Conservation (phyloP, 2,113 vertebrate species). For the Chlamydotis undulata region DNA sequence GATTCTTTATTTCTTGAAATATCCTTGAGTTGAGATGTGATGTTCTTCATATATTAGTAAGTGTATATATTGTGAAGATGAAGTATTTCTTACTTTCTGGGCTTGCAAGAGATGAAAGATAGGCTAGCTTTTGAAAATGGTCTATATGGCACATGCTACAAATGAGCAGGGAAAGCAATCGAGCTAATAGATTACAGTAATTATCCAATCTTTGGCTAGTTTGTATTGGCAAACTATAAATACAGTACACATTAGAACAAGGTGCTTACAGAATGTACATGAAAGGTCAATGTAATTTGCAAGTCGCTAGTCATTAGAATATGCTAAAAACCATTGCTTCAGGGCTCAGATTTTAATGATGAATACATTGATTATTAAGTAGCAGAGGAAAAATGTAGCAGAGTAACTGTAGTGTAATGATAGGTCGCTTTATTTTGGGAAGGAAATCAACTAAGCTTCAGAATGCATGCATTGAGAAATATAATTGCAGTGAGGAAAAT, state of each 20-base stretch:
- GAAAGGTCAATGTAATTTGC: constrained; percentile 96
- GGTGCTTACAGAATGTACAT: constrained; percentile 89
- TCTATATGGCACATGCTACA: constrained; percentile 82
- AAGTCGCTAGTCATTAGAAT: constrained; percentile 93
- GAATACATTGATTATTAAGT: constrained; percentile 94
- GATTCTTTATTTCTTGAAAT: constrained; percentile 71
- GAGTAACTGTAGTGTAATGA: constrained; percentile 78
- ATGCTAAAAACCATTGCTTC: constrained; percentile 91
- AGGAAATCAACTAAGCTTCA: constrained; percentile 84
- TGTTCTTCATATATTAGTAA: constrained; percentile 69
- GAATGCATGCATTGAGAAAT: constrained; percentile 83
- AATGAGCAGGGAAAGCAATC: constrained; percentile 83
- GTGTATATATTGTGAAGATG: constrained; percentile 65
- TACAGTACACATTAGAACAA: constrained; percentile 89
- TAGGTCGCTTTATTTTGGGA: constrained; percentile 88
- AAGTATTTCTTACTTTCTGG: constrained; percentile 71
- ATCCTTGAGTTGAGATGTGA: constrained; percentile 68
- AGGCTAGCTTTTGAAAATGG: constrained; percentile 80
- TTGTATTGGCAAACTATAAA: constrained; percentile 91
- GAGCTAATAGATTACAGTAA: constrained; percentile 90
- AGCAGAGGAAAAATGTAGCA: constrained; percentile 86
- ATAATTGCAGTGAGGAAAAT: constrained; percentile 86
- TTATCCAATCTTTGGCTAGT: constrained; percentile 90
- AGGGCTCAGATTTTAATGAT: constrained; percentile 92
- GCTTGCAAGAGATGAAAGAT: constrained; percentile 84